phyloP scores from a whole-genome alignment of 2,113 vertebrate species.

The Calyptomena viridis region DNA sequence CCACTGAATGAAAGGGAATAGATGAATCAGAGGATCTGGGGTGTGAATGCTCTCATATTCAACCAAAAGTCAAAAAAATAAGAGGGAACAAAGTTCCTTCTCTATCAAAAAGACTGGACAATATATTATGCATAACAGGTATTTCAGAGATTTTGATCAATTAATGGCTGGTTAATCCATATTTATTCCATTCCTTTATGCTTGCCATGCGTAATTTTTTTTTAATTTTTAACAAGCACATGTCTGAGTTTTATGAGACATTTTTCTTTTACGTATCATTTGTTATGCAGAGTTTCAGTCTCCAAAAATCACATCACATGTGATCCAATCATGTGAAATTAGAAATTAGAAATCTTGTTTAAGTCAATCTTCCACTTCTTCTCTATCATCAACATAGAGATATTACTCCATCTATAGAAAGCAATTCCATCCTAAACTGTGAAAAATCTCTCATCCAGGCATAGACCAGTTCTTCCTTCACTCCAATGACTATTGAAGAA shows the following conservation, averaged over 20 bases:
- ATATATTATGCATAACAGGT: accelerated
- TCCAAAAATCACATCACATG: not conserved
- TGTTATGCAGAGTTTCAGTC: not conserved
- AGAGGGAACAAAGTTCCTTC: not conserved
- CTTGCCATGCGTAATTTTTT: not conserved
- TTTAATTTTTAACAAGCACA: not conserved
- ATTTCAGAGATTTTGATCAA: not conserved
- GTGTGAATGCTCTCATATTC: not conserved
- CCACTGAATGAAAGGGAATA: not conserved
- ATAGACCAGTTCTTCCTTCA: not conserved
- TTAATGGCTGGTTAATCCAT: not conserved
- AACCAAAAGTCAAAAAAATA: not conserved
- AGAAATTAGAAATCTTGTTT: not conserved
- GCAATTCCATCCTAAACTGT: not conserved
- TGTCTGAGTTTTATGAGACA: not conserved
- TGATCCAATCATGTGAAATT: not conserved
- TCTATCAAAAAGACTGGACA: not conserved
- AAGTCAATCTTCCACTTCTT: not conserved
- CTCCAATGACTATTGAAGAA: not conserved
- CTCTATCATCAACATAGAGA: not conserved
- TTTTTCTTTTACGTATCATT: not conserved
- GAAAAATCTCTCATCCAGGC: not conserved
- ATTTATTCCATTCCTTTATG: not conserved
- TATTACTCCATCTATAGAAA: not conserved
- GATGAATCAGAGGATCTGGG: not conserved